phyloP scores from a whole-genome alignment of 1,140 invertebrate genomes.

The Scaptomyza montana region DNA sequence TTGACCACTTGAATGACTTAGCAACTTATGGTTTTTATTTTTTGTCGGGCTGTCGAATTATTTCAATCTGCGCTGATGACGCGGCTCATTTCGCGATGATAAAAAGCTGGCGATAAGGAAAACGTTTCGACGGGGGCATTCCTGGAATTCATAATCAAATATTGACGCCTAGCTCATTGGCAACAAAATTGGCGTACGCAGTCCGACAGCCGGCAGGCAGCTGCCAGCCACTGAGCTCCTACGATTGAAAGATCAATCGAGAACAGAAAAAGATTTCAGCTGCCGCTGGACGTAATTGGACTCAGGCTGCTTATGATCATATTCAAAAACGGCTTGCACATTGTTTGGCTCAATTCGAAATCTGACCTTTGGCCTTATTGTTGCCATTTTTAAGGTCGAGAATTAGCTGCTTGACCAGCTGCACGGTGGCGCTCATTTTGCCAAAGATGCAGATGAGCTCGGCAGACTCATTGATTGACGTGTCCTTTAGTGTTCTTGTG shows the following conservation, averaged over 20 bases:
- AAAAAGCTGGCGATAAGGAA: constrained; percentile 70
- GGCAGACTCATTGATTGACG: constrained; percentile 11
- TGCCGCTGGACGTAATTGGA: constrained; percentile 64
- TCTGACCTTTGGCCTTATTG: constrained; percentile 65
- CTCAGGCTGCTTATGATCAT: constrained; percentile 59
- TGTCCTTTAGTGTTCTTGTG: not conserved
- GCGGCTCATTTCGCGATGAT: constrained; percentile 67
- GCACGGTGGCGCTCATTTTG: constrained; percentile 49
- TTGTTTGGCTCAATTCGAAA: constrained; percentile 41
- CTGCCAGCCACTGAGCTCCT: constrained; percentile 22
- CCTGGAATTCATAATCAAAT: constrained; percentile 61
- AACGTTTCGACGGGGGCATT: constrained; percentile 40
- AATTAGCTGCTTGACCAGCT: constrained; percentile 61
- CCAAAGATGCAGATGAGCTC: constrained; percentile 36
- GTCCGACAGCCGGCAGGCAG: constrained; percentile 42
- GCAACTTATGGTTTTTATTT: constrained; percentile 32
- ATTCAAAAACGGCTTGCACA: constrained; percentile 56
- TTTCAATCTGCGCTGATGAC: constrained; percentile 78
- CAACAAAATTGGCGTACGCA: constrained; percentile 63
- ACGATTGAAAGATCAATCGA: constrained; percentile 76
- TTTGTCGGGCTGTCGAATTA: constrained; percentile 48
- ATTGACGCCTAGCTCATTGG: constrained; percentile 42
- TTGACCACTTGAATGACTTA: constrained; percentile 71
- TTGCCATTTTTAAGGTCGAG: constrained; percentile 54
- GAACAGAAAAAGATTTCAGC: constrained; percentile 42